phyloP scores from a whole-genome alignment of 1,140 invertebrate species.

The Lordiphosa mommai region DNA sequence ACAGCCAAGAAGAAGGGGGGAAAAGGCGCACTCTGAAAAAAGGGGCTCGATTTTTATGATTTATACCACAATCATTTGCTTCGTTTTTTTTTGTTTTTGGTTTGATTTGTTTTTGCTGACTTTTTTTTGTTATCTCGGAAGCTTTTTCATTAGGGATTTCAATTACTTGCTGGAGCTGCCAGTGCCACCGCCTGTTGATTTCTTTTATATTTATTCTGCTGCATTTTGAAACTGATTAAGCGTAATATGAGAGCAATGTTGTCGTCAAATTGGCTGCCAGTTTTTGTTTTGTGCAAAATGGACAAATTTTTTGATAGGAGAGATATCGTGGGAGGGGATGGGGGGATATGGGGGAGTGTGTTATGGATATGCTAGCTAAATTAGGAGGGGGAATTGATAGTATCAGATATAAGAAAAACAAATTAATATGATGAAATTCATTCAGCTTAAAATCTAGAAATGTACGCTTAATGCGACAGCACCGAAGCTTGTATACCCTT shows the following conservation, averaged over 20 bases:
- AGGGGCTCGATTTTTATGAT: constrained; percentile 64
- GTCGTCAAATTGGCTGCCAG: constrained; percentile 30
- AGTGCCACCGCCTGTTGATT: constrained; percentile 43
- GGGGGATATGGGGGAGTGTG: background rate
- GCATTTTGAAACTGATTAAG: constrained; percentile 54
- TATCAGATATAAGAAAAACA: constrained; percentile 1
- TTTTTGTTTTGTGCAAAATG: constrained; percentile 6
- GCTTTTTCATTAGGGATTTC: constrained; percentile 48
- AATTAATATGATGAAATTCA: constrained; percentile 14
- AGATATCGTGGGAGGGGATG: background rate
- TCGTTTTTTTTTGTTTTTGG: constrained; percentile 23
- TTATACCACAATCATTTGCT: constrained; percentile 14
- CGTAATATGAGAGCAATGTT: constrained; percentile 53
- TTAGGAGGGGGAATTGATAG: background rate
- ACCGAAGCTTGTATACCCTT: too few relatives aligned
- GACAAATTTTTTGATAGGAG: constrained; percentile 9
- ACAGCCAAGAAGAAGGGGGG: background rate
- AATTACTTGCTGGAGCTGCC: constrained; percentile 46
- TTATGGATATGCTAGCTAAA: background rate
- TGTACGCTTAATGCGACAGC: too few relatives aligned
- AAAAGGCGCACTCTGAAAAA: constrained; percentile 32
- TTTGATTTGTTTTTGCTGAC: constrained; percentile 26
- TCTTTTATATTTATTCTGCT: constrained; percentile 21
- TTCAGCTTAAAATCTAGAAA: background rate
- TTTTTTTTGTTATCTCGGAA: constrained; percentile 28